A percentile compares a stretch with the other conserved stretches of the same genome.
phyloP scores from a whole-genome alignment of 2,797 vertebrate species.

The Parauchenoglanis punctatus region DNA sequence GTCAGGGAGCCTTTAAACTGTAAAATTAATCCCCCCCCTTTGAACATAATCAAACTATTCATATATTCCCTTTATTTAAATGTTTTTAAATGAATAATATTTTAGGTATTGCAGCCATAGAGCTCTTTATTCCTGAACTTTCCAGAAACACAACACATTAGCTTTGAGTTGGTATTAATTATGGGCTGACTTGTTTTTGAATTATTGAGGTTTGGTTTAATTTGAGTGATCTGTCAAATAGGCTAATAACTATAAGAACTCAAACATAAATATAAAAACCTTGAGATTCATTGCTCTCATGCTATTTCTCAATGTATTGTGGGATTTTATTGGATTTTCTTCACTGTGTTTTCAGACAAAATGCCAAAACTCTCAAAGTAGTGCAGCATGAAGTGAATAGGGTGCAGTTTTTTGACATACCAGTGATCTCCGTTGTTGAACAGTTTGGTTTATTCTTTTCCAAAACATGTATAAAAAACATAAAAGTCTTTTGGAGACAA shows the following conservation, averaged over 20 bases:
- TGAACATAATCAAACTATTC: not conserved
- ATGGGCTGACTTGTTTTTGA: not conserved
- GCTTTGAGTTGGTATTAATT: not conserved
- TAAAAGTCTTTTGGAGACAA: not conserved
- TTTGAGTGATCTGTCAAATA: not conserved
- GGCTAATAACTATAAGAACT: not conserved
- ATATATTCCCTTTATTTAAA: not conserved
- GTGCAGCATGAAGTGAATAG: not conserved
- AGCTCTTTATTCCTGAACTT: conserved; percentile 6
- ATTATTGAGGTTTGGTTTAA: not conserved
- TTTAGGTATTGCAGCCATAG: no score
- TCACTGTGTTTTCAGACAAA: not conserved
- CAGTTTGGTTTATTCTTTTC: conserved; percentile 4
- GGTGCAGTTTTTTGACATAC: not conserved
- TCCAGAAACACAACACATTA: not conserved
- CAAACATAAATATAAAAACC: not conserved
- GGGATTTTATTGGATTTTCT: not conserved
- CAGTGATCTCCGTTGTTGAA: not conserved
- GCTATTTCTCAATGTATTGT: not conserved
- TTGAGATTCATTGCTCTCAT: conserved; percentile 2
- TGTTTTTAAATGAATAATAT: not conserved
- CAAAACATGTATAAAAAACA: not conserved
- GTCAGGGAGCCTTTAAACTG: not conserved
- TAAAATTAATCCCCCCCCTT: not conserved
- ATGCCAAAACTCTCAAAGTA: not conserved